Conservation (phyloP, 2,888 invertebrate genomes). For the Omphaloscelis lunosa region DNA sequence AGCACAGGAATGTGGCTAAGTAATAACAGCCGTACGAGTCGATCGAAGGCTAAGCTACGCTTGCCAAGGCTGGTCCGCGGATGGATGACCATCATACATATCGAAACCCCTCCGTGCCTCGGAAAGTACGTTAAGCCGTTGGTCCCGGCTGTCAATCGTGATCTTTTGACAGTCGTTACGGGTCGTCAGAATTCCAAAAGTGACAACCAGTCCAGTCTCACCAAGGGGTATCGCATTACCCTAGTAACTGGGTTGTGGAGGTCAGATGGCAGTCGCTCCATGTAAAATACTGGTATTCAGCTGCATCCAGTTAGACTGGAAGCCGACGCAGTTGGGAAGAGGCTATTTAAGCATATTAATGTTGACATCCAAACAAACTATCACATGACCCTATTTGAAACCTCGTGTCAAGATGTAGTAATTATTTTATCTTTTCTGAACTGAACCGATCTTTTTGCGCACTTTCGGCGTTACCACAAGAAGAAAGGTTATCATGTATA, state of each 20-base stretch:
- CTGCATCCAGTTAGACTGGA: not conserved
- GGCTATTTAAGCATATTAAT: not conserved
- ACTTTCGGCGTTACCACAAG: not conserved
- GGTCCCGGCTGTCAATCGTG: not conserved
- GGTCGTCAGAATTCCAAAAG: not conserved
- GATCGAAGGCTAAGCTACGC: too few relatives aligned
- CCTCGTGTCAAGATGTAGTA: not conserved
- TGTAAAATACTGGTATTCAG: not conserved
- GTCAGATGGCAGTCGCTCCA: not conserved
- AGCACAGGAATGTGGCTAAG: not conserved
- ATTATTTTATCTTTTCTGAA: not conserved
- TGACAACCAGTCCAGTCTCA: not conserved
- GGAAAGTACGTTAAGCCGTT: too few relatives aligned
- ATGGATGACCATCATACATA: too few relatives aligned
- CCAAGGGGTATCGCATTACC: not conserved
- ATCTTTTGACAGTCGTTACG: not conserved
- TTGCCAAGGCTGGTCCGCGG: too few relatives aligned
- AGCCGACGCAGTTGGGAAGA: not conserved
- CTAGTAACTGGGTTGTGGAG: not conserved
- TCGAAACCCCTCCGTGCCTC: too few relatives aligned
- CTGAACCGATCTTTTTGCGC: constrained; percentile 5
- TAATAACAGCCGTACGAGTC: not conserved
- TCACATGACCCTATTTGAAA: not conserved
- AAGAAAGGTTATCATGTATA: constrained; percentile 25
- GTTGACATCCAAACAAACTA: too few relatives aligned